Conservation (phyloP, 1,140 invertebrate species). For the Formica selysi region DNA sequence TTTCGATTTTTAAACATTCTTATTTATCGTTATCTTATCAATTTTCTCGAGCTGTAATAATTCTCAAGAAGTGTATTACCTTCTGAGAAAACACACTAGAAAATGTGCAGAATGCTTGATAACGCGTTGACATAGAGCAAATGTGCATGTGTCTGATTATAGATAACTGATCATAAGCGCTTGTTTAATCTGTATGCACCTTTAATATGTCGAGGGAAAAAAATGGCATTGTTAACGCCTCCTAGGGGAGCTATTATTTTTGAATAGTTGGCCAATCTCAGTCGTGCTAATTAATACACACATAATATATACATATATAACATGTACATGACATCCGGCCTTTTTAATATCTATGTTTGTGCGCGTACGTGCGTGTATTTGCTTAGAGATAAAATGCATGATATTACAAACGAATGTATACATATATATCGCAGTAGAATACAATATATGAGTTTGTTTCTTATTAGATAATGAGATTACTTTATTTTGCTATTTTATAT, state of each 20-base stretch:
- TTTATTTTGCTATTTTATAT: background rate
- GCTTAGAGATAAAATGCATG: background rate
- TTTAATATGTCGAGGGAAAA: background rate
- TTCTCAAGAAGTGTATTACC: background rate
- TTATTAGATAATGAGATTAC: background rate
- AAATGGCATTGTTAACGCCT: background rate
- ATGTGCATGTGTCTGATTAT: constrained; percentile 10
- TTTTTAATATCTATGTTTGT: background rate
- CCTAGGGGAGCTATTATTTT: background rate
- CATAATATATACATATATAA: background rate
- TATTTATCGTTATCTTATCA: background rate
- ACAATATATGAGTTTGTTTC: background rate
- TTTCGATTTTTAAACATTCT: background rate
- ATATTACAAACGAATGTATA: too few relatives aligned
- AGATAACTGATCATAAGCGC: background rate
- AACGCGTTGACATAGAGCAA: background rate
- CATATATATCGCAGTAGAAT: background rate
- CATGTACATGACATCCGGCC: background rate
- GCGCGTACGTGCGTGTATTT: too few relatives aligned
- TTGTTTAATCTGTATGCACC: constrained; percentile 4
- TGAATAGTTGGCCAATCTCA: background rate
- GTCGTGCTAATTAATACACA: constrained; percentile 19
- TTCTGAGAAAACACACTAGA: background rate
- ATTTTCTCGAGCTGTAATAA: background rate
- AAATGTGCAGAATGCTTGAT: background rate